Evolutionary conservation across 2,797 vertebrate species (phyloP).

Genomic region (Cuculus canorus): DNA sequence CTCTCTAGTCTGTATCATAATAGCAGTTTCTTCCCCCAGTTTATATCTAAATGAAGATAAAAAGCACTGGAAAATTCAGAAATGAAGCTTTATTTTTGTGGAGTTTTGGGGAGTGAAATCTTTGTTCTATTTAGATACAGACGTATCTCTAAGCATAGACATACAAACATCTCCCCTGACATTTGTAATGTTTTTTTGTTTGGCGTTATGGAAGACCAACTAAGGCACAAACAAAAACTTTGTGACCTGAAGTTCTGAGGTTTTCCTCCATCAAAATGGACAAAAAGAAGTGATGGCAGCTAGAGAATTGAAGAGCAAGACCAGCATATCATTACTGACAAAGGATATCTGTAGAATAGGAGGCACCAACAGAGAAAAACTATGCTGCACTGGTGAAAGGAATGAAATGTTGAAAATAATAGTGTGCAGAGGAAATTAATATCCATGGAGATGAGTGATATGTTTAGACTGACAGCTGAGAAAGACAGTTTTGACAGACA

Average conservation of each 20-base stretch:
- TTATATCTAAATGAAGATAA: neutral
- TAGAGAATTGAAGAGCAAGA: neutral
- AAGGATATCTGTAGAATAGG: neutral
- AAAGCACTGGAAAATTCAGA: neutral
- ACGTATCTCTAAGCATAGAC: neutral
- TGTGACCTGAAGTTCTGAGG: conserved; percentile 10
- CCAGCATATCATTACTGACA: neutral
- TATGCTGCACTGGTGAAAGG: neutral
- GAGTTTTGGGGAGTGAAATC: neutral
- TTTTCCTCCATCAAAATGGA: conserved; percentile 24
- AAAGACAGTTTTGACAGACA: conserved; percentile 51
- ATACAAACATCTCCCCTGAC: neutral
- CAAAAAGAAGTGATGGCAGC: neutral
- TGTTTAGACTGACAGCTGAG: conserved; percentile 43
- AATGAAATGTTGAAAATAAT: neutral
- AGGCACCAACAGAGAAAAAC: neutral
- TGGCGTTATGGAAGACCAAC: neutral
- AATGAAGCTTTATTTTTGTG: neutral
- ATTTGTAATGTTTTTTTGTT: neutral
- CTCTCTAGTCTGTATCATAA: neutral
- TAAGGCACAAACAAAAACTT: conserved; percentile 6
- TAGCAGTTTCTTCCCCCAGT: neutral
- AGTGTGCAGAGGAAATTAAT: conserved; percentile 21
- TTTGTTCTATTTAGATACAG: neutral
- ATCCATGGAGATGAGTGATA: conserved; percentile 8